Evolutionary conservation across 2,888 invertebrate species (phyloP).

Genomic region (Platynereis dumerilii): DNA sequence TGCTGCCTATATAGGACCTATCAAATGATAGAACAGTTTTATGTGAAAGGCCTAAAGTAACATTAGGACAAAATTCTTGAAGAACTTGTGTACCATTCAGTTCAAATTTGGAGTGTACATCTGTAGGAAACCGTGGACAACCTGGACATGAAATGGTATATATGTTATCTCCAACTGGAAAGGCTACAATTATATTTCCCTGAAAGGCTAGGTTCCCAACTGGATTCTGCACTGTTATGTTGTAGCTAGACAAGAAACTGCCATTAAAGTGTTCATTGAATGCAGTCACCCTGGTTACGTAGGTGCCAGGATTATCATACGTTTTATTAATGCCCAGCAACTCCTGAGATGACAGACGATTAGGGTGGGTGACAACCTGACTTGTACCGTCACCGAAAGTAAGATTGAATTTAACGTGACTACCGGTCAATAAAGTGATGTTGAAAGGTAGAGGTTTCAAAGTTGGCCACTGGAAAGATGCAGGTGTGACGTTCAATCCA

Average conservation of each 20-base stretch:
- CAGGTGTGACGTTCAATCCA: not conserved
- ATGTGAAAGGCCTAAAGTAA: not conserved
- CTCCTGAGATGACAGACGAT: not conserved
- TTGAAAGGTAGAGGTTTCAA: not conserved
- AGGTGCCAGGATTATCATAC: not conserved
- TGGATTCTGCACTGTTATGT: not conserved
- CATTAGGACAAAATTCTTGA: not conserved
- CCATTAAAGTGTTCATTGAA: not conserved
- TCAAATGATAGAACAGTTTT: not conserved
- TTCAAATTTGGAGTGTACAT: not conserved
- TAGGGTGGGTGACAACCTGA: not conserved
- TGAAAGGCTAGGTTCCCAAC: not conserved
- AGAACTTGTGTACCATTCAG: not conserved
- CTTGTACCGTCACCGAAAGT: constrained; percentile 1
- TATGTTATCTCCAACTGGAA: not conserved
- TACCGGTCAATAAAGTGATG: not conserved
- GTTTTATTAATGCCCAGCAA: not conserved
- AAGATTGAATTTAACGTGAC: not conserved
- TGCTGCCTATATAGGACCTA: not conserved
- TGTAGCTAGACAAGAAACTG: not conserved
- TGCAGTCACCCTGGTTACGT: not conserved
- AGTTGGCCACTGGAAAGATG: not conserved
- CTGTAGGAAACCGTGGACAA: too few relatives aligned
- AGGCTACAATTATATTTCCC: not conserved
- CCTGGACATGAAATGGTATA: not conserved